Conservation (phyloP, 2,797 vertebrate genomes). For the Falco biarmicus region DNA sequence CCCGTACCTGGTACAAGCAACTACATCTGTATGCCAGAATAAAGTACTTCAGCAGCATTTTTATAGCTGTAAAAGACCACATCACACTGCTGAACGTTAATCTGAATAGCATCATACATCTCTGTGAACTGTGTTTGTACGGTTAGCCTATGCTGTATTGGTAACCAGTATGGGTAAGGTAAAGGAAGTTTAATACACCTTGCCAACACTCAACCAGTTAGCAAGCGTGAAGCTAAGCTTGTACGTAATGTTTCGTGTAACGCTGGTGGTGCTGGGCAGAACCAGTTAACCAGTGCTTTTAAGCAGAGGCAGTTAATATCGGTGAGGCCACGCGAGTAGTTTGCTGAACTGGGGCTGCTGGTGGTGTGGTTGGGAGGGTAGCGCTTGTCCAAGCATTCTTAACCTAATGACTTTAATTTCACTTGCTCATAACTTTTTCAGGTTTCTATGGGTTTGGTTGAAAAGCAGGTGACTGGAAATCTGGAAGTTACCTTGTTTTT, state of each 20-base stretch:
- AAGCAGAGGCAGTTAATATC: background rate
- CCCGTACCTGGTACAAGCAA: background rate
- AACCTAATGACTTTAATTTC: background rate
- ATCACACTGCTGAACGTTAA: fast-evolving
- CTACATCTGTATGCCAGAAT: no score
- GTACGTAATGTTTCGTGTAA: background rate
- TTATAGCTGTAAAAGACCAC: background rate
- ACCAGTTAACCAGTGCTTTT: no score
- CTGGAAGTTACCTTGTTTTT: background rate
- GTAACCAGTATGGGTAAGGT: background rate
- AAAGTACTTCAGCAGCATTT: background rate
- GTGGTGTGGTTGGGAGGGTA: no score
- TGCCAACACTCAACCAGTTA: background rate
- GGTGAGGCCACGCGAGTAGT: background rate
- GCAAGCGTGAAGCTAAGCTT: background rate
- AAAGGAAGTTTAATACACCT: background rate
- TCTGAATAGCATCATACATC: no score
- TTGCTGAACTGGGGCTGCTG: background rate
- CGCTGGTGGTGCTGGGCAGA: background rate
- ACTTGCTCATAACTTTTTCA: background rate
- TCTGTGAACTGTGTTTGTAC: fast-evolving
- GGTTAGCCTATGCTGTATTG: fast-evolving
- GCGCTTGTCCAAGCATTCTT: background rate
- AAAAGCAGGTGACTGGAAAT: background rate
- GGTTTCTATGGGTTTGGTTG: background rate